Conservation (phyloP, 2,888 invertebrate species). For the Meghimatium bilineatum region DNA sequence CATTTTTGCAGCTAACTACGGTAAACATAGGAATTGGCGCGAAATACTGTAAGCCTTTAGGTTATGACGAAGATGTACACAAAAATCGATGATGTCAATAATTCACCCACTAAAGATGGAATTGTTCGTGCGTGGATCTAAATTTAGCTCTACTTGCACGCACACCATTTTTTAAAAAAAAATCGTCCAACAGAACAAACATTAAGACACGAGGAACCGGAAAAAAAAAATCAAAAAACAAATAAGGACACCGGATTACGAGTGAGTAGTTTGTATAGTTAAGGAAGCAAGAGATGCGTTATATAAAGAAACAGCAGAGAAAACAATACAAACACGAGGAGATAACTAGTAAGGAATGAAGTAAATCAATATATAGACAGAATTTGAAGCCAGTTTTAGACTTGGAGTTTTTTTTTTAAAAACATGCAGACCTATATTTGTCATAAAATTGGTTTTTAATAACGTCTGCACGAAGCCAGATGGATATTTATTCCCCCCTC, state of each 20-base stretch:
- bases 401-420: not conserved
- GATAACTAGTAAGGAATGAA: not conserved
- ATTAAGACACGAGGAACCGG: not conserved
- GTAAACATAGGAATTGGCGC: conserved; percentile 8
- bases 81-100: conserved; percentile 28
- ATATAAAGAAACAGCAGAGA: not conserved
- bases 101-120: conserved; percentile 24
- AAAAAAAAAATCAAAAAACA: not conserved
- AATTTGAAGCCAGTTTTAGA: not conserved
- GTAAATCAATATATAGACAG: conserved; percentile 6
- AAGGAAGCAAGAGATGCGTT: too few relatives aligned
- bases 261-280: not conserved
- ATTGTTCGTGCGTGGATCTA: conserved; percentile 17
- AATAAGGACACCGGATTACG: not conserved
- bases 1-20: not conserved
- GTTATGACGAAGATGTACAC: conserved; percentile 21
- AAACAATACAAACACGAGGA: not conserved
- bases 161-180: not conserved
- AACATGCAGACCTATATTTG: conserved; percentile 13
- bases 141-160: conserved; percentile 20
- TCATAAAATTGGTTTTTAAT: conserved; percentile 23
- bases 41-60: not conserved
- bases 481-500: not conserved
- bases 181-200: not conserved
- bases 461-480: conserved; percentile 12